Evolutionary conservation across 2,888 invertebrate species (phyloP), one percentile per base, ranked within the genome.

Genomic region (Allacma fusca): DNA sequence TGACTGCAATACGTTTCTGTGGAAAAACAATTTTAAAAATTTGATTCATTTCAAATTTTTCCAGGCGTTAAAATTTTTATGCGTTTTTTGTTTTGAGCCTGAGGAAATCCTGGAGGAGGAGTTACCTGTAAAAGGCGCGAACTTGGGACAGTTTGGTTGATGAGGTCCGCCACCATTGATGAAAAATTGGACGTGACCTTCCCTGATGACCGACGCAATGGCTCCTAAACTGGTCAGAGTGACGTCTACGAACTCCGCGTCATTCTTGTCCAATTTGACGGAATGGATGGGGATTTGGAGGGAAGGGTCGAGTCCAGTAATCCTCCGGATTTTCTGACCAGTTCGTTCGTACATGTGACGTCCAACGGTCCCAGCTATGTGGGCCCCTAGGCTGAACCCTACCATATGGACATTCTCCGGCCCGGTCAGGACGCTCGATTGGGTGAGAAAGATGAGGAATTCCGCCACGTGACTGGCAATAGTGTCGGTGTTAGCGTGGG

Each of bases 181-280:
- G 26, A 57, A 75, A 65, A 78, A 78, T 21, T 78, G 74, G n/a
- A 70, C 70, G n/a, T 78, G 78, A 29, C 78, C 78, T 21, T 44
- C 40, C 40, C 70, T 65, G 16, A 67, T 19, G 9, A 78, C n/a
- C n/a, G 29, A 44, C 21, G 65, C 72, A 21, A 67, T 29, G 4
- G 43, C n/a, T 23, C 74, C 78, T 12, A 78, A 43, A 23, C 44
- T 40, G 9, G 78, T 74, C 19, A 67, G n/a, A 5, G 74, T 69
- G 5, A 78, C 68, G 29, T 78, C 78, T n/a, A 78, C 69, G 44
- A 78, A 74, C 13, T 50, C 72, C 26, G 62, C 74, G 57, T 74
- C 74, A 12, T 57, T 21, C 9, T n/a, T 21, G 28, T 68, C 74
- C 21, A 78, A 34, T 59, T 50, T 50, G 29, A 73, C 19, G 0